Conservation (phyloP, 2,888 invertebrate species). For the Fabriciana adippe region DNA sequence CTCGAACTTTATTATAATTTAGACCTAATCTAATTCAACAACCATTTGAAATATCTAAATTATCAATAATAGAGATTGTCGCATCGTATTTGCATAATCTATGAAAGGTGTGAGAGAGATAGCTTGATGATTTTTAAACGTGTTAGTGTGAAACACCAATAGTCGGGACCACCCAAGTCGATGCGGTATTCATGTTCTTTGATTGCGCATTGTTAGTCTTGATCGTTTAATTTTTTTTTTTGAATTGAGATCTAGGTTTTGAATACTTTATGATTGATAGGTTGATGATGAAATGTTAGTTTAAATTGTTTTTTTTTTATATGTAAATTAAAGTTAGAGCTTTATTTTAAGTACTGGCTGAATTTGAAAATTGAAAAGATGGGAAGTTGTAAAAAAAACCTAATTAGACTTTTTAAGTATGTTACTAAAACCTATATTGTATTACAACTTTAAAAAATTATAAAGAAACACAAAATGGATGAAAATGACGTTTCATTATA, state of each 20-base stretch:
- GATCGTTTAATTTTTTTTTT: constrained; percentile 58
- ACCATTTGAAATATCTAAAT: constrained; percentile 41
- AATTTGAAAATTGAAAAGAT: no score
- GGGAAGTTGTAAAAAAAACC: no score
- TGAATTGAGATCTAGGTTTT: constrained; percentile 38
- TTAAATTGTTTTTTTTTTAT: constrained; percentile 3
- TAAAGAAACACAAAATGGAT: no score
- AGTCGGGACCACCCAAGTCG: constrained; percentile 74
- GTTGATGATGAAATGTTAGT: constrained; percentile 21
- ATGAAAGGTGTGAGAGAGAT: constrained; percentile 48
- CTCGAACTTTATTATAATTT: constrained; percentile 19
- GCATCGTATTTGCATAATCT: constrained; percentile 55
- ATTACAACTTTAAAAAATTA: no score
- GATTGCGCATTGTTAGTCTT: constrained; percentile 57
- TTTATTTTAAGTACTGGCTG: background rate
- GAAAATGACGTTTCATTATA: no score
- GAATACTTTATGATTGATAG: constrained; percentile 28
- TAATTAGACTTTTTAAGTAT: no score
- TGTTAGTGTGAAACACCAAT: constrained; percentile 47
- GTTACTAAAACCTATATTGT: no score
- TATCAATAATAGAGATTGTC: constrained; percentile 37
- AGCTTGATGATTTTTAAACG: background rate
- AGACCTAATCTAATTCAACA: constrained; percentile 27
- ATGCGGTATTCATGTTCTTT: constrained; percentile 63
- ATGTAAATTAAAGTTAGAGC: constrained; percentile 1